Conservation (phyloP, 2,888 invertebrate species). For the Embidobia sp. region DNA sequence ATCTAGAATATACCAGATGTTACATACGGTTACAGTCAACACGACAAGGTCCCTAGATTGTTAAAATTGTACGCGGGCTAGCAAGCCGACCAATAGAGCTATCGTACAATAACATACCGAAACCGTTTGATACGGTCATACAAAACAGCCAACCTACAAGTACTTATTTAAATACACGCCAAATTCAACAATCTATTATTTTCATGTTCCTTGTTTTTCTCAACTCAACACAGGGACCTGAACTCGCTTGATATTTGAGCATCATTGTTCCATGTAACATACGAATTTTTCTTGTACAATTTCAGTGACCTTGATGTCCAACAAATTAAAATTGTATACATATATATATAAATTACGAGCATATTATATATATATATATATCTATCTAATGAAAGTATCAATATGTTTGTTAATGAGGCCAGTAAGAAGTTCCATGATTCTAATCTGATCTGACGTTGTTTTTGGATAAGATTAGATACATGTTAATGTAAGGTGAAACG, state of each 20-base stretch:
- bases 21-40: constrained; percentile 42
- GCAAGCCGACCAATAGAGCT: constrained; percentile 25
- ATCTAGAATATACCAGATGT: constrained; percentile 38
- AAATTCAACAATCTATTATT: constrained; percentile 6
- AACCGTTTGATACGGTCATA: constrained; percentile 16
- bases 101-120: constrained; percentile 2
- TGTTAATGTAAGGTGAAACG: constrained; percentile 22
- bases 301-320: constrained; percentile 47
- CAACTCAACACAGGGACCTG: constrained; percentile 39
- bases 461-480: constrained; percentile 25
- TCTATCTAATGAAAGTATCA: constrained; percentile 44
- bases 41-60: constrained; percentile 40
- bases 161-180: constrained; percentile 7
- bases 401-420: constrained; percentile 38
- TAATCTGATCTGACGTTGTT: constrained; percentile 23
- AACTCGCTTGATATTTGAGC: constrained; percentile 56
- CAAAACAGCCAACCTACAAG: background rate
- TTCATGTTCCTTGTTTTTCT: background rate
- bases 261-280: constrained; percentile 50
- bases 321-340: constrained; percentile 39
- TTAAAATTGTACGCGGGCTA: constrained; percentile 24
- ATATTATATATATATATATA: constrained; percentile 42
- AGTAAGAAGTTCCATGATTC: constrained; percentile 18
- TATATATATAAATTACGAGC: constrained; percentile 37
- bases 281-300: constrained; percentile 37